Evolutionary conservation across 2,113 vertebrate species (phyloP).

Genomic region (Bucco capensis): DNA sequence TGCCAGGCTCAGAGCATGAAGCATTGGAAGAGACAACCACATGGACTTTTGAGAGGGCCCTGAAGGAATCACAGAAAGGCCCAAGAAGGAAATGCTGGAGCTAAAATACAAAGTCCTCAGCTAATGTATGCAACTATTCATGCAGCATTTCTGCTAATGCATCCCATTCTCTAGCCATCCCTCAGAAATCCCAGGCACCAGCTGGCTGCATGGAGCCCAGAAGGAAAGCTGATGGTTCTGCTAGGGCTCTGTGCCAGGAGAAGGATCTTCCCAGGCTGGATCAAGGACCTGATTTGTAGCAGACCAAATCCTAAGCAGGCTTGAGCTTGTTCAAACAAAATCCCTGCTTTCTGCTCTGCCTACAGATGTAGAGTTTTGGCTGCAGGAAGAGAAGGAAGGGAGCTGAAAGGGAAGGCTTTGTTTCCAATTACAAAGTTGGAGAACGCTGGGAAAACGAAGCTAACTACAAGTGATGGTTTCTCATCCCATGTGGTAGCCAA

Average conservation of each 20-base stretch:
- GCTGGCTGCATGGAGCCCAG: not conserved
- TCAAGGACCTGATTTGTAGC: not conserved
- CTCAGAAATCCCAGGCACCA: not conserved
- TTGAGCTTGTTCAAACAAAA: not conserved
- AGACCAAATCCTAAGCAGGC: not conserved
- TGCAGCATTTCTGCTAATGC: not conserved
- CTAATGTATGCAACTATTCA: not conserved
- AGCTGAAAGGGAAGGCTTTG: not conserved
- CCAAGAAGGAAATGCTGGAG: not conserved
- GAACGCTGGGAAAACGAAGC: not conserved
- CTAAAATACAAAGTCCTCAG: not conserved
- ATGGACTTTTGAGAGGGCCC: too few species aligned
- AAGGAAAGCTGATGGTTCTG: not conserved
- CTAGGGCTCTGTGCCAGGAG: not conserved
- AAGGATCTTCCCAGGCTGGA: not conserved
- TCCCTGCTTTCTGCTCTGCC: not conserved
- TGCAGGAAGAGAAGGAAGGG: not conserved
- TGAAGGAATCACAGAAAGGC: not conserved
- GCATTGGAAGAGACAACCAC: rapidly evolving
- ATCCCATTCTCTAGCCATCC: not conserved
- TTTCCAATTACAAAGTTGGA: not conserved
- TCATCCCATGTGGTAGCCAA: not conserved
- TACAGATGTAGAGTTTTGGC: not conserved
- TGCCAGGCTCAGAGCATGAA: not conserved
- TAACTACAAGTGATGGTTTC: not conserved